A percentile compares a stretch with the other conserved stretches of the same genome.
phyloP scores from a whole-genome alignment of 2,797 vertebrate species.

The Lacerta viridis region DNA sequence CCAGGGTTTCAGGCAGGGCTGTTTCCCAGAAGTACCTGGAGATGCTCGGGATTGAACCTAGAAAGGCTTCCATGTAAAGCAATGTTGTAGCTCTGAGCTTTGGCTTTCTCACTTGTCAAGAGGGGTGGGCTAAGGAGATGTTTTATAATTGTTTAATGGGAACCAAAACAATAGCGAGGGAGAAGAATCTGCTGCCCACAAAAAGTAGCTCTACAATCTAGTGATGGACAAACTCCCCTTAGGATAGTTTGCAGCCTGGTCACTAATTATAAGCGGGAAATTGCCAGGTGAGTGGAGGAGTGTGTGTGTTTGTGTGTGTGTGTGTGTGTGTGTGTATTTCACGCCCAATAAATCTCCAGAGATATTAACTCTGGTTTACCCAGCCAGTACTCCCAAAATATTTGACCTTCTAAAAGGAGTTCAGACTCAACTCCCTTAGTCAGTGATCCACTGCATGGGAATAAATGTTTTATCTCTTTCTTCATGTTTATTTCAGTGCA shows the following conservation, averaged over 20 bases:
- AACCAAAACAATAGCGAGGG: too few species aligned
- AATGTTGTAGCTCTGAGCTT: too few species aligned
- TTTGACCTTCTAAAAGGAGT: slow-evolving; percentile 31
- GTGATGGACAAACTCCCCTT: not conserved
- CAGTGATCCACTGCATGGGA: slow-evolving; percentile 1
- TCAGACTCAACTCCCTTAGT: not conserved
- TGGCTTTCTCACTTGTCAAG: too few species aligned
- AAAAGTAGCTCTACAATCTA: not conserved
- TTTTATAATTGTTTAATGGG: not conserved
- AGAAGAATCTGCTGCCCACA: too few species aligned
- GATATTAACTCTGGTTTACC: slow-evolving; percentile 4
- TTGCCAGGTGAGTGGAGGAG: not conserved
- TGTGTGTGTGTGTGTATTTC: not conserved
- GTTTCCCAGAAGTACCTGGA: too few species aligned
- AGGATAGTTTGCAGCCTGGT: not conserved
- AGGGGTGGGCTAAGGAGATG: not conserved
- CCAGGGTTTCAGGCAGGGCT: too few species aligned
- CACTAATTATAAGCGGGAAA: not conserved
- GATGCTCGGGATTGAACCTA: too few species aligned
- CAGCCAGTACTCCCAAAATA: slow-evolving; percentile 11
- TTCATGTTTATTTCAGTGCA: slow-evolving; percentile 35
- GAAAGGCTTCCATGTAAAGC: too few species aligned
- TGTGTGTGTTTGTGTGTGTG: too few species aligned
- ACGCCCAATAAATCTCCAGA: not conserved
- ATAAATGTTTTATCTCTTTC: slow-evolving; percentile 26